Evolutionary conservation across 53 echinoderm and acorn worm genomes (phyloP).

Genomic region (Zoroaster sp.): DNA sequence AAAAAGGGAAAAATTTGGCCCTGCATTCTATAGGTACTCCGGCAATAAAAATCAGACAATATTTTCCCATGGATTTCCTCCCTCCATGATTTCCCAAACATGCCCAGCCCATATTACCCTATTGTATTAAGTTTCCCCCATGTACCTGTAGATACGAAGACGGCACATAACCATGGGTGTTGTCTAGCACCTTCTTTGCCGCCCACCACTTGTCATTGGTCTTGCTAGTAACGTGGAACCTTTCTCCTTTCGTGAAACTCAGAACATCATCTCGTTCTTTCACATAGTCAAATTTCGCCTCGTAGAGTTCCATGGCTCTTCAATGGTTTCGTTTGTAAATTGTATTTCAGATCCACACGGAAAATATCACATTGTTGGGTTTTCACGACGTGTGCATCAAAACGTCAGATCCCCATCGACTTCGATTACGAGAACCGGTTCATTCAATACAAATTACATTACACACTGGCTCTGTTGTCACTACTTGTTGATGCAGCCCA

Average conservation of each 20-base stretch:
- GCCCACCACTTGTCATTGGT: constrained; percentile 93
- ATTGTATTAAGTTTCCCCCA: no score
- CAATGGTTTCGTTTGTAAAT: not conserved
- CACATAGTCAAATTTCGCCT: constrained; percentile 84
- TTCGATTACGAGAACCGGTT: no score
- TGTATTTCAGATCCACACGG: not conserved
- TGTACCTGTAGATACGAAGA: constrained; percentile 91
- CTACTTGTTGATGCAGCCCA: not conserved
- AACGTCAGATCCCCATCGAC: no score
- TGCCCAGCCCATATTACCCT: no score
- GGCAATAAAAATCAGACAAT: no score
- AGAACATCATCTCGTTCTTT: constrained; percentile 86
- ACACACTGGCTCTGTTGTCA: not conserved
- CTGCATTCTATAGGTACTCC: no score
- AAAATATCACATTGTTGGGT: not conserved
- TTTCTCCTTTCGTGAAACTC: constrained; percentile 90
- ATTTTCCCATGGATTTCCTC: no score
- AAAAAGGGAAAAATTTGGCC: no score
- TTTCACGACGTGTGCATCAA: not conserved
- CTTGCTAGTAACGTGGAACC: constrained; percentile 80
- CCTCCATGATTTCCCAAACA: no score
- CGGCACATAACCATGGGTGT: constrained; percentile 84
- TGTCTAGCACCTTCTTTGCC: constrained; percentile 76
- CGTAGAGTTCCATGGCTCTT: constrained; percentile 76
- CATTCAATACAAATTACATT: no score